Evolutionary conservation across 2,113 vertebrate genomes (phyloP), one percentile per base, ranked within the genome.

Genomic region (Heterotilapia buettikoferi): DNA sequence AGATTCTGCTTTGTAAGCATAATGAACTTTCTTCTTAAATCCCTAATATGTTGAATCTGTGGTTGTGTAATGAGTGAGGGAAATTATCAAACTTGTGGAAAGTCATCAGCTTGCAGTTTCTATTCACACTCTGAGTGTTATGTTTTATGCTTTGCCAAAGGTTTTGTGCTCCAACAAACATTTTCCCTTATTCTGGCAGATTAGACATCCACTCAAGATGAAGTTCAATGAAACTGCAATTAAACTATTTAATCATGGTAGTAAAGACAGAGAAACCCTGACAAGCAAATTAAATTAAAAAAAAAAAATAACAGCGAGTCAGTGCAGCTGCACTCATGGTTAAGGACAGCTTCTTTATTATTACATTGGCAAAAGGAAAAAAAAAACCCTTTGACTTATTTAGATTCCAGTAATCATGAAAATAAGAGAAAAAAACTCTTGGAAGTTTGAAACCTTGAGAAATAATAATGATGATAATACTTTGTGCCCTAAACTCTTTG

Each of bases 31-130:
- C 38, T 73, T 31, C 47, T 50, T 3, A 50, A 31, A 78, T 9
- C 73, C 26, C 2, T 31, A 78, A 26, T 78, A 52, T 52, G 73
- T 31, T 26, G 21, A 73, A 6, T 31, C 45, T 3, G 3, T 31
- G 43, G 43, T 4, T 50, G 71, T 18, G 21, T 31, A 26, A 1
- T 50, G 24, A 50, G 2, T 50, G 9, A 1, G 71, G 29, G 73
- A 78, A 78, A 19, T 50, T 0, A 13, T 78, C 45, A 78, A n/a
- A 78, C 2, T 47, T 7, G 1, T 31, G 3, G 6, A 31, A 47
- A 31, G 26, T 50, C 45, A 31, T 50, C 45, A 8, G 24, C 24
- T 78, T 78, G 26, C 16, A 29, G 26, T 29, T 76, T 31, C 10
- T 52, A 31, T 78, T 78, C 45, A 29, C 43, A 52, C 3, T 3